Percentiles rank a stretch among this genome's conserved stretches.
Evolutionary conservation across 2,888 invertebrate genomes (phyloP).

Genomic region (Scaptomyza tumidula): DNA sequence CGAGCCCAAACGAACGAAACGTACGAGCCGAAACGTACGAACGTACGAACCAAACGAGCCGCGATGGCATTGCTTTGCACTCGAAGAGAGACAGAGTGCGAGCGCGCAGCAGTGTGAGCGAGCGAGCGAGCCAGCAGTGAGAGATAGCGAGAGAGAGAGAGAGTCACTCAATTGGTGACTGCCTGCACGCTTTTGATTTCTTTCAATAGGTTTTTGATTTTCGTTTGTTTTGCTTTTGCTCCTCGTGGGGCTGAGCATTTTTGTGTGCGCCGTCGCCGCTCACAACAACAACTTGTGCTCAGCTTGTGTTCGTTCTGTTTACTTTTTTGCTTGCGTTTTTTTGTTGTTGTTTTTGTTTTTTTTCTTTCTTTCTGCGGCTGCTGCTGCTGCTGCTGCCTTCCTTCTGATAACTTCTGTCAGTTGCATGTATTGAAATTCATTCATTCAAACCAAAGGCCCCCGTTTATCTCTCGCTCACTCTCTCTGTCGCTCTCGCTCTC

Average conservation of each 20-base stretch:
- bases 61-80: conserved; percentile 31
- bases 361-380: conserved; percentile 11
- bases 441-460: conserved; percentile 69
- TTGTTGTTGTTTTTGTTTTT: conserved; percentile 20
- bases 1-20: conserved; percentile 16
- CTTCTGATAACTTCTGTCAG: conserved; percentile 73
- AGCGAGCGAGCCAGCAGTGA: conserved; percentile 14
- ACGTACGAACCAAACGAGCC: conserved; percentile 20
- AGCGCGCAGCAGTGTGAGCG: conserved; percentile 17
- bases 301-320: conserved; percentile 54
- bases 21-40: background rate
- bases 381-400: conserved; percentile 21
- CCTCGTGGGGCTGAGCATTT: conserved; percentile 63
- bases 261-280: conserved; percentile 74
- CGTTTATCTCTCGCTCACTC: conserved; percentile 43
- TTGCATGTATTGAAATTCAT: conserved; percentile 81
- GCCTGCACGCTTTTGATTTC: conserved; percentile 68
- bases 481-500: conserved; percentile 23
- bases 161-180: conserved; percentile 65
- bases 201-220: conserved; percentile 75
- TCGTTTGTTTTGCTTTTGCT: conserved; percentile 52
- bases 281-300: conserved; percentile 48
- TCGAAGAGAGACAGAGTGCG: conserved; percentile 27
- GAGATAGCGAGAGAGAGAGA: conserved; percentile 12
- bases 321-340: conserved; percentile 52